These are phyloP conservation scores for Papilio polytes DNA, from an alignment of 1,140 invertebrate species.

Conservation along the genomic window DNA sequence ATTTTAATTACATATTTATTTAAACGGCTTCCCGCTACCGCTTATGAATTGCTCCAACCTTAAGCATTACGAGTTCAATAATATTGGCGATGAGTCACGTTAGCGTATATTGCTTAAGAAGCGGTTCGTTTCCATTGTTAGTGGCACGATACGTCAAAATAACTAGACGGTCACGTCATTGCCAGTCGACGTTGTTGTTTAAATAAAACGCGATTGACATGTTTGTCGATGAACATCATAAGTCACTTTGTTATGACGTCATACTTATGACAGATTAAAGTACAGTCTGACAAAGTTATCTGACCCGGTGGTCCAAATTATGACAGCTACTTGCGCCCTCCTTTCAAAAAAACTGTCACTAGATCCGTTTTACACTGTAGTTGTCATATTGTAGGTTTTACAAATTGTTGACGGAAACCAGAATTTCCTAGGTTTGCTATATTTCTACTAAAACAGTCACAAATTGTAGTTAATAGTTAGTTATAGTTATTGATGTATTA, in stretches of 20 bases:
- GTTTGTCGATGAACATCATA: background rate
- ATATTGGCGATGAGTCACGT: slow-evolving; percentile 63
- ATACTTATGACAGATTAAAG: background rate
- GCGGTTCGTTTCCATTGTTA: slow-evolving; percentile 55
- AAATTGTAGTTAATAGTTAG: no score
- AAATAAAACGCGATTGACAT: slow-evolving; percentile 29
- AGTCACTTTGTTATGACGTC: slow-evolving; percentile 13
- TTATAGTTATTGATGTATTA: no score
- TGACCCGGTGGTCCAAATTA: no score
- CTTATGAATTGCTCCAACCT: slow-evolving; percentile 35
- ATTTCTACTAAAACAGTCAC: no score
- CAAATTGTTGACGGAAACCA: no score
- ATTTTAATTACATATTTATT: no score
- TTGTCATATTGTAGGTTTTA: no score
- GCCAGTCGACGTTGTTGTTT: slow-evolving; percentile 19
- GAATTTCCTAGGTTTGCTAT: no score
- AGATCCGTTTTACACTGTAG: no score
- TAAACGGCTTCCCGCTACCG: slow-evolving; percentile 44
- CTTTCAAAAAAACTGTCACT: no score
- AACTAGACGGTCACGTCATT: slow-evolving; percentile 40
- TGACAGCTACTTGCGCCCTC: no score
- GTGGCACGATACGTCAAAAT: slow-evolving; percentile 46
- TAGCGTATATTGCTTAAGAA: slow-evolving; percentile 39
- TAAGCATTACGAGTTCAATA: slow-evolving; percentile 56
- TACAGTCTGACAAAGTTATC: no score